Evolutionary conservation across 2,888 invertebrate species (phyloP), one percentile per base, ranked within the genome.

Genomic region (Mesorhabditis sp.): DNA sequence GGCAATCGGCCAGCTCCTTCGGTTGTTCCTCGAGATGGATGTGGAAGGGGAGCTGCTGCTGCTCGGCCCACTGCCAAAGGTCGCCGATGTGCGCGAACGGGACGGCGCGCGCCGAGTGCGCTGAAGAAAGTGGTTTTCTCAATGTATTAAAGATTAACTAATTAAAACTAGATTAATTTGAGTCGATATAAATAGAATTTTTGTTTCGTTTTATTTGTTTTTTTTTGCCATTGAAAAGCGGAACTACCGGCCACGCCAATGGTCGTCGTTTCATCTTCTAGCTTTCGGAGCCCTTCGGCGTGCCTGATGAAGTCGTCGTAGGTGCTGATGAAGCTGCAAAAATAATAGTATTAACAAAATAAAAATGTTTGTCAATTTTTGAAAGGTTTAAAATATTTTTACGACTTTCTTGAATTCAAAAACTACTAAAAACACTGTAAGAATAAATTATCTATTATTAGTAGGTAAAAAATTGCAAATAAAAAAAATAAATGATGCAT

Each of bases 11-110:
- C 45, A 83, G 76, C 69, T 83, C 83, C 66, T 81, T 78, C 2
- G 84, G 84, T 67, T 84, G 84, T 68, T 85, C 85, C 69, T 85
- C 85, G 58, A 85, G 71, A 71, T 85, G 85, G 62, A 85, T 81
- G 70, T 85, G 85, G 68, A 85, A 84, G 15, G 85, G 80, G 5
- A 82, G 45, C 3, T 72, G 65, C 5, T 76, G 63, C 28, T 66
- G 58, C 3, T 64, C 66, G 0, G 82, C 76, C 66, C 70, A 82
- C 3, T 77, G 67, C 66, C 76, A 75, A 15, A 85, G 67, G 68
- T 69, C 65, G 41, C 68, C 65, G 43, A 82, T 75, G 44, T 74
- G 75, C 4, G 77, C 71, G 10, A 77, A 68, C 5, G 74, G 68
- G 41, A 85, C 85, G 1, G 84, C 85, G 62, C 85, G 75, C 0